These are phyloP conservation scores for Meiosimyza decipiens DNA, from an alignment of 2,888 invertebrate species.

Conservation along the genomic window DNA sequence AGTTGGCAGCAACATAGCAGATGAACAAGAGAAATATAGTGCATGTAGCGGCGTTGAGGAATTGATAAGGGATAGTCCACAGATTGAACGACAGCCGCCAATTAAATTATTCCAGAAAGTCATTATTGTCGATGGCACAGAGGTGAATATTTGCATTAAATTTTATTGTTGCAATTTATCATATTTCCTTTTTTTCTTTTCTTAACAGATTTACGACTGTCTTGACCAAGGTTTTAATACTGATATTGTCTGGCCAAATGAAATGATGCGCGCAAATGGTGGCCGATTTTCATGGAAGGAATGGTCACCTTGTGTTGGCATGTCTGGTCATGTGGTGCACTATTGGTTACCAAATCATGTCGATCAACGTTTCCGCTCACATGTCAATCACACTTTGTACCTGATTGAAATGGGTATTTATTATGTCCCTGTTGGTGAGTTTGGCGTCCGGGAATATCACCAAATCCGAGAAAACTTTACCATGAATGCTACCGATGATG, in stretches of 20 bases:
- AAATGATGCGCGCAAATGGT: slow-evolving; percentile 86
- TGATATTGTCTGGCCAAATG: slow-evolving; percentile 96
- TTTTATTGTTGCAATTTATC: no score
- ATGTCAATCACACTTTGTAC: slow-evolving; percentile 91
- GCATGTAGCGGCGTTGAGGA: slow-evolving; percentile 7
- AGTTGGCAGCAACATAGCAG: no score
- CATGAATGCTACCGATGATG: slow-evolving; percentile 43
- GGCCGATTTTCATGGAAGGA: slow-evolving; percentile 90
- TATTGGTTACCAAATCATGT: slow-evolving; percentile 94
- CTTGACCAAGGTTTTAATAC: slow-evolving; percentile 90
- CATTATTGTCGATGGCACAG: slow-evolving; percentile 65
- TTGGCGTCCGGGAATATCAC: slow-evolving; percentile 76
- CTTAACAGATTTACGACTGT: slow-evolving; percentile 82
- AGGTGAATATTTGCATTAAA: slow-evolving; percentile 52
- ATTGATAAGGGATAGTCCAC: slow-evolving; percentile 20
- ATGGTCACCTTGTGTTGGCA: slow-evolving; percentile 92
- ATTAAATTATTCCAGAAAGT: slow-evolving; percentile 65
- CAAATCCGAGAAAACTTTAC: slow-evolving; percentile 53
- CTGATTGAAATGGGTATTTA: slow-evolving; percentile 91
- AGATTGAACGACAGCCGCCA: slow-evolving; percentile 43
- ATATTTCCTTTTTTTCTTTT: neutral
- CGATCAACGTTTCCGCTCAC: slow-evolving; percentile 86
- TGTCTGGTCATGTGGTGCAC: slow-evolving; percentile 95
- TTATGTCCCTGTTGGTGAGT: slow-evolving; percentile 92
- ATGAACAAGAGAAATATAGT: neutral